Percentiles rank a stretch among this genome's conserved stretches.
phyloP scores from a whole-genome alignment of 2,113 vertebrate genomes.

The Oreochromis aureus region DNA sequence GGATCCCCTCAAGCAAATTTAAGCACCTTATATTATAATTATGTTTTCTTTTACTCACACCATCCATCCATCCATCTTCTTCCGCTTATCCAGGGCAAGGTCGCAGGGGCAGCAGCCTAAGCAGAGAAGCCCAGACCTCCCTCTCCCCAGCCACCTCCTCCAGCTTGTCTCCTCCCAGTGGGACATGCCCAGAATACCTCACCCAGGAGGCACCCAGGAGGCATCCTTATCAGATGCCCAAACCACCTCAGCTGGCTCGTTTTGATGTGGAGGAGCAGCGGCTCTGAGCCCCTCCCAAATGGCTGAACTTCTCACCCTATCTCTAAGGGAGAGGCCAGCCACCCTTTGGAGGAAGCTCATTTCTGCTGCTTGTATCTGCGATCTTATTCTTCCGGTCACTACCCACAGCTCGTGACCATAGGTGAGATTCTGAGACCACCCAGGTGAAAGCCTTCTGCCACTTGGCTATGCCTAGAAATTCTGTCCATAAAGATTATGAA shows the following conservation, averaged over 20 bases:
- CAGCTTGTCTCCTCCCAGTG: background rate
- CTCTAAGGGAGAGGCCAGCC: background rate
- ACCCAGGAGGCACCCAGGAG: background rate
- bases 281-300: background rate
- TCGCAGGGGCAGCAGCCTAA: background rate
- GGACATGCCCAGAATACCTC: background rate
- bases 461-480: background rate
- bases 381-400: rapidly evolving
- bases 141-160: background rate
- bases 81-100: background rate
- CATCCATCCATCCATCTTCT: background rate
- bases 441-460: background rate
- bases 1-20: background rate
- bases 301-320: background rate
- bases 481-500: background rate
- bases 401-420: background rate
- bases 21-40: background rate
- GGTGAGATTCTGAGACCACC: background rate
- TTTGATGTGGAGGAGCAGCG: background rate
- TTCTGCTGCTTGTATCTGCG: background rate
- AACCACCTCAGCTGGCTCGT: background rate
- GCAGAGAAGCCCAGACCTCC: background rate
- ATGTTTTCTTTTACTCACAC: background rate
- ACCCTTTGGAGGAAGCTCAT: background rate
- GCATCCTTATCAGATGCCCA: background rate